phyloP scores from a whole-genome alignment of 2,888 invertebrate species.

The Bellardia pandia region DNA sequence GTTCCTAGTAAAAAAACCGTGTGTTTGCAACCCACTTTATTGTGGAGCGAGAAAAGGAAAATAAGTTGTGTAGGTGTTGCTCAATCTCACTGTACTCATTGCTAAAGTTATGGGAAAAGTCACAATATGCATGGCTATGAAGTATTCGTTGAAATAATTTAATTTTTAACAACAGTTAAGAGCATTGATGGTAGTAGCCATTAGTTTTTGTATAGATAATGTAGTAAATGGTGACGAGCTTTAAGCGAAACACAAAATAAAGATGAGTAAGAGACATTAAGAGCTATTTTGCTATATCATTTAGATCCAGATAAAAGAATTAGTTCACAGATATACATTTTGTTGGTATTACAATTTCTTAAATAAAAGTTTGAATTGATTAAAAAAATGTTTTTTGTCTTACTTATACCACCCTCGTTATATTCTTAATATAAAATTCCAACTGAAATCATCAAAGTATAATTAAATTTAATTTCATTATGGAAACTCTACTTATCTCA shows the following conservation, averaged over 20 bases:
- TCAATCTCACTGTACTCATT: slow-evolving; percentile 39
- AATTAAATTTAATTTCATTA: slow-evolving; percentile 17
- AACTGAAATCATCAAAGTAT: slow-evolving; percentile 18
- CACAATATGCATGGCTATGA: slow-evolving; percentile 43
- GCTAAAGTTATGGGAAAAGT: slow-evolving; percentile 62
- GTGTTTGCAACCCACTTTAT: slow-evolving; percentile 32
- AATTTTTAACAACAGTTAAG: slow-evolving; percentile 35
- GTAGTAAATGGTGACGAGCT: neutral
- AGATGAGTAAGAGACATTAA: no score
- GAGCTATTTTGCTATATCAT: no score
- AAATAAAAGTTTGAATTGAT: no score
- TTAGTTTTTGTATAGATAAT: neutral
- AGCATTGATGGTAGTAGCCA: neutral
- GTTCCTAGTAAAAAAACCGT: no score
- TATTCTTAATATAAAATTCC: neutral
- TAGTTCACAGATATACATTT: no score
- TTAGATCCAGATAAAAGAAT: no score
- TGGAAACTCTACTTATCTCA: slow-evolving; percentile 34
- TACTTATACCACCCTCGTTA: neutral
- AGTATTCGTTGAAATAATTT: slow-evolving; percentile 50
- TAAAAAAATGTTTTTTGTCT: no score
- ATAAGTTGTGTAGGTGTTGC: slow-evolving; percentile 39
- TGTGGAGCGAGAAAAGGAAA: slow-evolving; percentile 5
- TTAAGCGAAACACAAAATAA: no score
- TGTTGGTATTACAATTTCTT: no score